Evolutionary conservation across 2,797 vertebrate genomes (phyloP), one percentile per base, ranked within the genome.

Genomic region (Mormyrops boulengeri): DNA sequence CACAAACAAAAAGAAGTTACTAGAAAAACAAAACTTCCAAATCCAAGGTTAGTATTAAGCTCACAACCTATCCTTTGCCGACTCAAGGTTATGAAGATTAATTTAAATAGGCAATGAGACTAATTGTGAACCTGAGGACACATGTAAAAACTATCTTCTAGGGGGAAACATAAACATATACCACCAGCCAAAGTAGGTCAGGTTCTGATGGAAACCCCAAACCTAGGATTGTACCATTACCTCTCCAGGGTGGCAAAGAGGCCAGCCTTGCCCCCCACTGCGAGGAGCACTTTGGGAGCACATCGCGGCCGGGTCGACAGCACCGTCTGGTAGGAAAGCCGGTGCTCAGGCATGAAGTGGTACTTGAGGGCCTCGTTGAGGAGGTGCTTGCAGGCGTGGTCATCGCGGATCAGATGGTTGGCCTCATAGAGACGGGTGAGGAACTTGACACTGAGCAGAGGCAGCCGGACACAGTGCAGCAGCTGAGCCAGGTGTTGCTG

Each of bases 331-430:
- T 98, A 99, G 82, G 98, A 99, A 0, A 99, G 97, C 92, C 98
- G 96, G 93, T 99, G 98, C 90, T 99, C 99, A 38, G 98, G 99
- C 98, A 99, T 99, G 92, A 99, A 99, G 94, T 99, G 98, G 95
- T 99, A 99, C 92, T 99, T 99, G 2, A 99, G 97, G 62, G 98
- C 98, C 96, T 99, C 99, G 2, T 99, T 99, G 88, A 99, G 97
- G 90, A 99, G 97, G 91, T 99, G 98, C 92, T 99, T 99, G 93
- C 99, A 99, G 0, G 98, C 96, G 19, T 98, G 98, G 94, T 99
- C 99, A 7, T 99, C 99, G 3, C 98, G 97, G 93, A 99, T 98
- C 91, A 99, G 98, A 92, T 99, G 99, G 94, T 99, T 99, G 66
- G 99, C 99, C 95, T 99, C 98, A 17, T 99, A 99, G 0, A 99